Percentiles rank a stretch among this genome's conserved stretches.
Conservation (phyloP, 1,140 invertebrate species). For the Polyergus mexicanus region DNA sequence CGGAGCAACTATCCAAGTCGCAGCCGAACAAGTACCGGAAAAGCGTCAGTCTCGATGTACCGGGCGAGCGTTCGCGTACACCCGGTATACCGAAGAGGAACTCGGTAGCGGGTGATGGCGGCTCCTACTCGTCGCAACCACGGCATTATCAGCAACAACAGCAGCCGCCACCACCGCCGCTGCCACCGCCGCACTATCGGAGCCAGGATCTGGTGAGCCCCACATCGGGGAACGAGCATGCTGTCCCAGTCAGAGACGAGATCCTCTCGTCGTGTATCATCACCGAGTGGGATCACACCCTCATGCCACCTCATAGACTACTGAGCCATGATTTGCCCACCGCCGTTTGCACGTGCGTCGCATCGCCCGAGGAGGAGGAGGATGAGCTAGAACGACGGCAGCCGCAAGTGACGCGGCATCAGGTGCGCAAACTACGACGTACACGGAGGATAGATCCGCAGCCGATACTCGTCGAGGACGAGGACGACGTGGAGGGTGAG, state of each 20-base stretch:
- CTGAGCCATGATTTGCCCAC: constrained; percentile 84
- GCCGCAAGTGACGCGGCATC: constrained; percentile 86
- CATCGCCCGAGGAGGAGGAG: constrained; percentile 87
- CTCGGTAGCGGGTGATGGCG: constrained; percentile 90
- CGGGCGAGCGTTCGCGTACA: constrained; percentile 85
- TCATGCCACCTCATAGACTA: constrained; percentile 86
- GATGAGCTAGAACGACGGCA: constrained; percentile 83
- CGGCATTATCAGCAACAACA: constrained; percentile 57
- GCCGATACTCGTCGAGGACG: constrained; percentile 82
- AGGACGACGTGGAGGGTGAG: constrained; percentile 80
- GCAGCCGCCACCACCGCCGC: constrained; percentile 38
- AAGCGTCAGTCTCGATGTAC: constrained; percentile 90
- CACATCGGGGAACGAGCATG: constrained; percentile 82
- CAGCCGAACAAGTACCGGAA: constrained; percentile 87
- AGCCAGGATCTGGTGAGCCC: constrained; percentile 78
- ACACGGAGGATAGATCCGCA: constrained; percentile 82
- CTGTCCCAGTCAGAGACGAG: constrained; percentile 75
- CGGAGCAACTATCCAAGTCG: constrained; percentile 75
- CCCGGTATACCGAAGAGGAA: constrained; percentile 88
- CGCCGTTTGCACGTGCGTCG: constrained; percentile 89
- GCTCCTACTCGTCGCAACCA: constrained; percentile 77
- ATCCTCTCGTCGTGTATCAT: constrained; percentile 84
- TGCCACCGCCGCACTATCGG: constrained; percentile 61
- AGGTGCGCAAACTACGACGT: constrained; percentile 84
- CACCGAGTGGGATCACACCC: constrained; percentile 86